phyloP scores from a whole-genome alignment of 2,113 vertebrate genomes.

The Phycodurus eques region DNA sequence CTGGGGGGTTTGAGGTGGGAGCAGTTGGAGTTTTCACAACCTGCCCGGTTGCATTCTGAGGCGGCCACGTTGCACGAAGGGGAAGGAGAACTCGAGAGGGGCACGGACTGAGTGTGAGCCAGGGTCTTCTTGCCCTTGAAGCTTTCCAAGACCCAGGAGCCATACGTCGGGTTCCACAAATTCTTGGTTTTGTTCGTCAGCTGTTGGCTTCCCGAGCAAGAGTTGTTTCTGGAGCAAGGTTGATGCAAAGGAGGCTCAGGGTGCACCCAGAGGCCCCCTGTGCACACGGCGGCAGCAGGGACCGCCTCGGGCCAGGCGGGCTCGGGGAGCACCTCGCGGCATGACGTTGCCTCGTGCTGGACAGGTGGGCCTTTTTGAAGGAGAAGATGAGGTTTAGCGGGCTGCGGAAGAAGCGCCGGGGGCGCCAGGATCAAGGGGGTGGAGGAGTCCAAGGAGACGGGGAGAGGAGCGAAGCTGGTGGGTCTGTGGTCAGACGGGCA shows the following conservation, averaged over 20 bases:
- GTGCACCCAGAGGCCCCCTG: constrained; percentile 57
- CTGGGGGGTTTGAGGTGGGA: constrained; percentile 45
- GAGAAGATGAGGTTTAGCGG: constrained; percentile 61
- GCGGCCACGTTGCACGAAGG: constrained; percentile 31
- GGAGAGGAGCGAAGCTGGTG: constrained; percentile 73
- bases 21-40: constrained; percentile 63
- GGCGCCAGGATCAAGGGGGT: constrained; percentile 41
- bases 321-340: constrained; percentile 67
- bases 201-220: constrained; percentile 73
- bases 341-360: constrained; percentile 74
- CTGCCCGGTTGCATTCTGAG: constrained; percentile 69
- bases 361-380: constrained; percentile 60
- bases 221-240: constrained; percentile 70
- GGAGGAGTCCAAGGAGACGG: constrained; percentile 60
- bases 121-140: constrained; percentile 68
- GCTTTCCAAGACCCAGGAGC: constrained; percentile 85
- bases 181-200: constrained; percentile 89
- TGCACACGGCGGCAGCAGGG: constrained; percentile 57
- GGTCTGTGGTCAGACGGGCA: constrained; percentile 71
- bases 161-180: constrained; percentile 90
- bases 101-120: constrained; percentile 74
- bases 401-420: constrained; percentile 45
- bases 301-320: constrained; percentile 67
- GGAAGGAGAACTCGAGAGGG: constrained; percentile 53
- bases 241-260: constrained; percentile 54